A percentile compares a stretch with the other conserved stretches of the same genome.
These are phyloP conservation scores for Malurus splendens DNA, from an alignment of 2,797 vertebrate species.

Conservation along the genomic window DNA sequence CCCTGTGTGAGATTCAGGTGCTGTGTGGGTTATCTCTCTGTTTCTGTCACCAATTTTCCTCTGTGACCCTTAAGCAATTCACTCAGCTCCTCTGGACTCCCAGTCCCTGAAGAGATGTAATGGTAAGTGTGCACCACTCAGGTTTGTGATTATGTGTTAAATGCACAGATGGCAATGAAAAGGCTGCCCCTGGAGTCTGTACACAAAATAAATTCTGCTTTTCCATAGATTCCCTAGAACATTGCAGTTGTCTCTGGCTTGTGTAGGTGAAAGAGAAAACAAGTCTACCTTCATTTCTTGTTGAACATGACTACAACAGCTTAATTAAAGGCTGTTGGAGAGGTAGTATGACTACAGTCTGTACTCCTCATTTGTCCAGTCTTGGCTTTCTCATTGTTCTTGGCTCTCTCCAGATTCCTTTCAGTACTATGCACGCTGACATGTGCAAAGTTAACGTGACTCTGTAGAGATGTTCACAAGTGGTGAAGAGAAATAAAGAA, in stretches of 20 bases:
- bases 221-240: background rate
- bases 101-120: background rate
- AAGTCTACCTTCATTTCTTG: background rate
- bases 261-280: background rate
- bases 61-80: background rate
- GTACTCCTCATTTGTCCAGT: background rate
- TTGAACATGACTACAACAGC: background rate
- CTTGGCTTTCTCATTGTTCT: background rate
- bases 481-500: background rate
- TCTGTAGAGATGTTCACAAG: background rate
- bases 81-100: background rate
- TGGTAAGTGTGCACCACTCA: background rate
- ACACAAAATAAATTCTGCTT: background rate
- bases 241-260: background rate
- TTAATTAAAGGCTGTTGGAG: background rate
- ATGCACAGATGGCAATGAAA: background rate
- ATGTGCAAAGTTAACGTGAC: background rate
- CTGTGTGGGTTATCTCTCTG: background rate
- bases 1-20: background rate
- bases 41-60: background rate
- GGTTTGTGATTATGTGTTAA: background rate
- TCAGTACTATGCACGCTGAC: background rate
- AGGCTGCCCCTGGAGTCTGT: background rate
- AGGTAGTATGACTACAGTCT: background rate
- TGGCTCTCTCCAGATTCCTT: background rate